Percentiles rank a stretch among this genome's conserved stretches.
phyloP scores from a whole-genome alignment of 2,888 invertebrate species.

The Volucella bombylans region DNA sequence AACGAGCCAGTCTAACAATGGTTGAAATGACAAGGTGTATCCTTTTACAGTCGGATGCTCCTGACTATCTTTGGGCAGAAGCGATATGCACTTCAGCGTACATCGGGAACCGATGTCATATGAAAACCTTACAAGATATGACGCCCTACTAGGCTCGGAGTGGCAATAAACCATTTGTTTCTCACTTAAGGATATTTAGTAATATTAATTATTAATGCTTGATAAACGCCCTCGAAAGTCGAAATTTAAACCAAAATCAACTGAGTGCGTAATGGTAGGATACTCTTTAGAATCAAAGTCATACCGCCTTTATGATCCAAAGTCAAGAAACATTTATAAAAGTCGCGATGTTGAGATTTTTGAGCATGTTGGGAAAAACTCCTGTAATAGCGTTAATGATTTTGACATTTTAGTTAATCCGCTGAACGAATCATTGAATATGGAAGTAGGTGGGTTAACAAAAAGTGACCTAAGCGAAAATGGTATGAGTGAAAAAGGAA shows the following conservation, averaged over 20 bases:
- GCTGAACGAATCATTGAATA: no score
- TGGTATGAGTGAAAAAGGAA: no score
- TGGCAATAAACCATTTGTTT: not conserved
- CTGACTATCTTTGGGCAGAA: not conserved
- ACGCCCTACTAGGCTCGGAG: not conserved
- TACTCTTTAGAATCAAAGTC: not conserved
- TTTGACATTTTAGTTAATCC: no score
- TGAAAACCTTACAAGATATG: not conserved
- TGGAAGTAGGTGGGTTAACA: no score
- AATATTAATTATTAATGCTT: not conserved
- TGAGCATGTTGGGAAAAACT: no score
- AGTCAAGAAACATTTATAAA: not conserved
- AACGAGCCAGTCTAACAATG: no score
- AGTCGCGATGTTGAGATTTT: not conserved
- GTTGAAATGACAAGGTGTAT: no score
- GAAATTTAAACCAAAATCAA: not conserved
- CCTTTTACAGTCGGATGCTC: no score
- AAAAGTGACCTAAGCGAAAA: no score
- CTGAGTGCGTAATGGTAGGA: not conserved
- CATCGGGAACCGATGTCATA: conserved; percentile 1
- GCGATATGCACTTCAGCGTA: not conserved
- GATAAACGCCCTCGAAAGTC: not conserved
- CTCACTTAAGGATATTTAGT: not conserved
- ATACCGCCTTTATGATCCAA: not conserved
- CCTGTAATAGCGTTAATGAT: no score